Evolutionary conservation across 2,888 invertebrate species (phyloP), one percentile per base, ranked within the genome.

Genomic region (Tipula confusa): DNA sequence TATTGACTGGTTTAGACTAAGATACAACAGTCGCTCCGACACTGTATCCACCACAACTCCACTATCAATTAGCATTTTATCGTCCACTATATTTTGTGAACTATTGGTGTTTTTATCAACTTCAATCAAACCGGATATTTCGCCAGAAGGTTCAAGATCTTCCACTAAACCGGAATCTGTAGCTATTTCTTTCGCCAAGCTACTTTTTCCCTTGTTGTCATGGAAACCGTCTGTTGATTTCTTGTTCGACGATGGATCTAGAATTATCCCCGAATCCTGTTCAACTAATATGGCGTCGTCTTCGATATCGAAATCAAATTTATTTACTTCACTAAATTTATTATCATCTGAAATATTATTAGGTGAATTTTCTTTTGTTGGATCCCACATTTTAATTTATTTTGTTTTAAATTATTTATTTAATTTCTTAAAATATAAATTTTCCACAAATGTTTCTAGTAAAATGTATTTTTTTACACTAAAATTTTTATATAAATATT

Each of bases 21-120:
- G 89, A 86, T 91, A 91, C 85, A 92, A 92, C 86, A 95, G 91
- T 87, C 91, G 91, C 87, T 93, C 93, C 83, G 92, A 90, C 86
- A 93, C 90, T 2, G 64, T 64, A 84, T 89, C 91, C 88, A 90
- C 88, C 86, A 92, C 93, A 31, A 94, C 91, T 86, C 94, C 94
- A 90, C 93, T 93, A 88, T 95, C 95, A 84, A 92, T 88, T 88
- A 91, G 90, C 92, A 92, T 93, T 85, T 86, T 87, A 84, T 84
- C 83, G 83, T 84, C 43, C 15, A 15, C 18, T 18, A 64, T 24
- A n/a, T n/a, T n/a, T 64, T 64, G 6, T 1, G 86, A 85, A 33
- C 84, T 85, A 9, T 84, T 85, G 13, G 85, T 83, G n/a, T 82
- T 82, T 24, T 38, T 79, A 84, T 85, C 86, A 36, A 86, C 87